phyloP scores from a whole-genome alignment of 2,113 vertebrate species.

The Struthio camelus region DNA sequence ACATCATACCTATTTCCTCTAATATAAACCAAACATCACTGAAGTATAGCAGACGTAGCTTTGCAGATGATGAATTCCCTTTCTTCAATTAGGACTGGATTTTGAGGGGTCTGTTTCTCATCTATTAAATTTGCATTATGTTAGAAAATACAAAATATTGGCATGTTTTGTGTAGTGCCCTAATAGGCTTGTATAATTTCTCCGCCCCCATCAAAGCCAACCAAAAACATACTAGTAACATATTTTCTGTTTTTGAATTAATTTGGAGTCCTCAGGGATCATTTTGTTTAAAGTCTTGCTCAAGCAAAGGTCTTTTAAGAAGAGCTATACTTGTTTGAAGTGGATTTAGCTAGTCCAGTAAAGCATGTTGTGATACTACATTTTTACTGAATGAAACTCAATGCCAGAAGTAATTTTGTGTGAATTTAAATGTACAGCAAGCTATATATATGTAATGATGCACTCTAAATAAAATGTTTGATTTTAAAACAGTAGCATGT shows the following conservation, averaged over 20 bases:
- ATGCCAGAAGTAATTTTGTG: background rate
- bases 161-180: background rate
- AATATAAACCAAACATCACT: background rate
- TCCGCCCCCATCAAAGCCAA: background rate
- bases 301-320: background rate
- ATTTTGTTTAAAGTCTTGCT: background rate
- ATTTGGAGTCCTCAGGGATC: background rate
- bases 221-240: background rate
- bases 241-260: background rate
- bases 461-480: background rate
- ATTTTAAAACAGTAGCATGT: background rate
- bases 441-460: background rate
- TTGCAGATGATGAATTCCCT: background rate
- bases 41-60: background rate
- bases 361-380: background rate
- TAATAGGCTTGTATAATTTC: background rate
- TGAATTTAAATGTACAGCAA: background rate
- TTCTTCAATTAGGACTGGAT: background rate
- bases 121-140: background rate
- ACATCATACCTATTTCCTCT: background rate
- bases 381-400: background rate
- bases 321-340: background rate
- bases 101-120: constrained; percentile 18
- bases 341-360: background rate
- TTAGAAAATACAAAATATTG: background rate